phyloP scores from a whole-genome alignment of 2,797 vertebrate species.

The Rousettus madagascariensis region DNA sequence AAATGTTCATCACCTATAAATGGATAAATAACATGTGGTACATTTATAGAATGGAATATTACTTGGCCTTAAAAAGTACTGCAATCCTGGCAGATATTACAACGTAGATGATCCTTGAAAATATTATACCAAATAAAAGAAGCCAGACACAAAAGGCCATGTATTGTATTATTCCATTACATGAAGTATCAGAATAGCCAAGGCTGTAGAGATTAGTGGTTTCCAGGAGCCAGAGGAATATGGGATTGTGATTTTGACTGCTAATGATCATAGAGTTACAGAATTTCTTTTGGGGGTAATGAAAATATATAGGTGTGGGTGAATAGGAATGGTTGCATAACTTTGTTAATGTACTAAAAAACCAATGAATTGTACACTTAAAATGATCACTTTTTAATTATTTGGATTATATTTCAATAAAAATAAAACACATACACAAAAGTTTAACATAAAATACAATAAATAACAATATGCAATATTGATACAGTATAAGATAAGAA shows the following conservation, averaged over 20 bases:
- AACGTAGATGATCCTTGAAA: not conserved
- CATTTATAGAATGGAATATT: not conserved
- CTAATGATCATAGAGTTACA: not conserved
- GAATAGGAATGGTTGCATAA: not conserved
- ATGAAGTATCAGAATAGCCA: not conserved
- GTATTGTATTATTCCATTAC: not conserved
- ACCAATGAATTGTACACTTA: not conserved
- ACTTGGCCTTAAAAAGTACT: not conserved
- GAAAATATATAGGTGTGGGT: not conserved
- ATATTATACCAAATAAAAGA: not conserved
- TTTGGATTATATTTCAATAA: not conserved
- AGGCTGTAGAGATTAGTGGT: not conserved
- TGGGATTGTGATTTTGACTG: not conserved
- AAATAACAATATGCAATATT: not conserved
- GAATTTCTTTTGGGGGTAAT: not conserved
- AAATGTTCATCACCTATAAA: not conserved
- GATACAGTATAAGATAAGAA: no score
- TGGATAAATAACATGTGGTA: not conserved
- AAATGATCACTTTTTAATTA: not conserved
- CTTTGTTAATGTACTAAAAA: not conserved
- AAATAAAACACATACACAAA: not conserved
- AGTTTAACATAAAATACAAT: not conserved
- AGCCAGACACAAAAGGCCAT: accelerated
- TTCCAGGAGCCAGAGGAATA: not conserved
- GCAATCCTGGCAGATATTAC: not conserved